These are phyloP conservation scores for Cariama cristata DNA, from an alignment of 2,113 vertebrate species.

Conservation along the genomic window DNA sequence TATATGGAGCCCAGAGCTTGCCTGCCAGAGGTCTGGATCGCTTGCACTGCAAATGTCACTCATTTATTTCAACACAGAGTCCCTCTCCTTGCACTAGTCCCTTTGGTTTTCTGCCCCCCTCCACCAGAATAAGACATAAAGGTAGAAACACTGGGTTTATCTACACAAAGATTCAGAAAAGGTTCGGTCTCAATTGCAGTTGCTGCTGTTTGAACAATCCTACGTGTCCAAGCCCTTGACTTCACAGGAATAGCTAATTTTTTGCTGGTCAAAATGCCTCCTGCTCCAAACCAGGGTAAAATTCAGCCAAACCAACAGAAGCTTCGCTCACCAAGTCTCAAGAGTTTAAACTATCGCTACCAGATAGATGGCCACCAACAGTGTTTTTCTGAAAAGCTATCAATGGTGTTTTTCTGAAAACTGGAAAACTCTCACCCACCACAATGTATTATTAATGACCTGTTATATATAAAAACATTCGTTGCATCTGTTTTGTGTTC, in stretches of 20 bases:
- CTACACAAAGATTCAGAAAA: not conserved
- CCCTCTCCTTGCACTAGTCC: not conserved
- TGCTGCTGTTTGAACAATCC: not conserved
- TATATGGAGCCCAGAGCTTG: not conserved
- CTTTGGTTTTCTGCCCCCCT: not conserved
- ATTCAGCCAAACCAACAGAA: not conserved
- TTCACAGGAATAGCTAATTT: not conserved
- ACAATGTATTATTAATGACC: fast-evolving
- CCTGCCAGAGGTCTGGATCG: not conserved
- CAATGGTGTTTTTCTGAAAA: not conserved
- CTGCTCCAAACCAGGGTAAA: not conserved
- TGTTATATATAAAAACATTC: not conserved
- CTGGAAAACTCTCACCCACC: not conserved
- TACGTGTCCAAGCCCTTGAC: fast-evolving
- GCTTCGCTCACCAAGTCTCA: not conserved
- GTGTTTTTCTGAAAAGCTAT: not conserved
- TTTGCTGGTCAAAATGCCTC: not conserved
- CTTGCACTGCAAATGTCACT: not conserved
- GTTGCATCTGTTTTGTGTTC: not conserved
- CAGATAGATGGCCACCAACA: not conserved
- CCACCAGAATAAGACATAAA: not conserved
- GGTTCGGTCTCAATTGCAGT: not conserved
- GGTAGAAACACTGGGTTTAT: not conserved
- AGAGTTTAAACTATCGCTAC: not conserved
- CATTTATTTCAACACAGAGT: not conserved